Percentiles rank a stretch among this genome's conserved stretches.
Evolutionary conservation across 2,113 vertebrate genomes (phyloP).

Genomic region (Zosterops pallidus): DNA sequence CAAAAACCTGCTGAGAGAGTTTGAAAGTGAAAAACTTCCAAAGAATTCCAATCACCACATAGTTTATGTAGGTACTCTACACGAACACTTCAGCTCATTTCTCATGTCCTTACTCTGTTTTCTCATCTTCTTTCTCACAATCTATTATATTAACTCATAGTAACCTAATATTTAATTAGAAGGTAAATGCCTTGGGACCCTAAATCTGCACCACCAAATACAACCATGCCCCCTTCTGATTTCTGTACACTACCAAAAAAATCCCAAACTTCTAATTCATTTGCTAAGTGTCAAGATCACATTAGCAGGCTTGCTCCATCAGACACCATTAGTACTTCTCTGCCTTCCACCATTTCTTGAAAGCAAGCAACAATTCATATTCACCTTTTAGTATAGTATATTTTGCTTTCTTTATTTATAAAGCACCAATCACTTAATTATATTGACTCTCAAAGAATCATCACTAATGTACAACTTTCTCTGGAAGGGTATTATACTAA

Average conservation of each 20-base stretch:
- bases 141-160: neutral
- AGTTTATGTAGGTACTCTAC: neutral
- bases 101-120: neutral
- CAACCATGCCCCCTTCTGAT: neutral
- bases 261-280: neutral
- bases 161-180: conserved; percentile 19
- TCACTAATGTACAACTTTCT: neutral
- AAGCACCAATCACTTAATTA: neutral
- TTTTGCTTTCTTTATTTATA: neutral
- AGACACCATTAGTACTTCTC: neutral
- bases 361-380: neutral
- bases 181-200: neutral
- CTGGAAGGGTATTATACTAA: neutral
- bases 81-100: neutral
- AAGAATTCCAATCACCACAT: neutral
- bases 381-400: neutral
- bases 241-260: neutral
- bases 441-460: neutral
- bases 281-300: neutral
- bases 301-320: neutral
- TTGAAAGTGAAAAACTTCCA: conserved; percentile 32
- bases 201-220: neutral
- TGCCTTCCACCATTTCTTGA: neutral
- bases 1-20: conserved; percentile 32
- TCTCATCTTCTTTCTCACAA: neutral